These are phyloP conservation scores for Rostratula benghalensis DNA, from an alignment of 2,113 vertebrate genomes.

Conservation along the genomic window DNA sequence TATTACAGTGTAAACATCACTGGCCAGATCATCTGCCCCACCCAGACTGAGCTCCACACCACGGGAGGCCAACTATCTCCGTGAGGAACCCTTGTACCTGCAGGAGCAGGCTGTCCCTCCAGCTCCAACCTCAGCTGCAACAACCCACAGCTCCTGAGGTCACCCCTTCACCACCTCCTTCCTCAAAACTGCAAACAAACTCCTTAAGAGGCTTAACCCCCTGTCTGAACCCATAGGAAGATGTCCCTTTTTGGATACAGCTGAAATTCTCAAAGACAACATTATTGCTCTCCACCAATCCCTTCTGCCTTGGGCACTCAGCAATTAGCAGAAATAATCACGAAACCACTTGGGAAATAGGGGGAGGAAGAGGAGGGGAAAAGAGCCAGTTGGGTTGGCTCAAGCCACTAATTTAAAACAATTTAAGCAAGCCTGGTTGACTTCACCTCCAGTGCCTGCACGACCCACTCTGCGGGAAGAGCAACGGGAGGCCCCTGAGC, in stretches of 20 bases:
- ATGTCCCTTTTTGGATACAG: background rate
- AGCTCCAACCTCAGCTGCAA: background rate
- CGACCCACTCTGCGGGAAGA: background rate
- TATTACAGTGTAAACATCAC: slow-evolving; percentile 45
- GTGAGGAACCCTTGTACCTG: background rate
- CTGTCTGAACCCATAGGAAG: background rate
- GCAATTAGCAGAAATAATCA: slow-evolving; percentile 26
- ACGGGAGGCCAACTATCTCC: background rate
- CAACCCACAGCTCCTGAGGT: background rate
- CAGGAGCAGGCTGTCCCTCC: background rate
- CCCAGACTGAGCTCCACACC: background rate
- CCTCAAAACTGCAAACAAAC: background rate
- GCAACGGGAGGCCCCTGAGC: rapidly evolving
- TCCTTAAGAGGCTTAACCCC: background rate
- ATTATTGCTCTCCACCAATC: background rate
- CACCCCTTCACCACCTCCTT: rapidly evolving
- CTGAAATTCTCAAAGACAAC: background rate
- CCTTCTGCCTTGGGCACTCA: background rate
- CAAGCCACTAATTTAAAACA: background rate
- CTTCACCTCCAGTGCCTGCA: background rate
- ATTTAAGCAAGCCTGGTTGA: background rate
- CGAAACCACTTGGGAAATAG: background rate
- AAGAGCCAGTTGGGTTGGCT: background rate
- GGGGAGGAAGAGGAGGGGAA: background rate
- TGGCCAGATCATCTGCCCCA: slow-evolving; percentile 19